Evolutionary conservation across 2,113 vertebrate genomes (phyloP).

Genomic region (Leuciscus idus): DNA sequence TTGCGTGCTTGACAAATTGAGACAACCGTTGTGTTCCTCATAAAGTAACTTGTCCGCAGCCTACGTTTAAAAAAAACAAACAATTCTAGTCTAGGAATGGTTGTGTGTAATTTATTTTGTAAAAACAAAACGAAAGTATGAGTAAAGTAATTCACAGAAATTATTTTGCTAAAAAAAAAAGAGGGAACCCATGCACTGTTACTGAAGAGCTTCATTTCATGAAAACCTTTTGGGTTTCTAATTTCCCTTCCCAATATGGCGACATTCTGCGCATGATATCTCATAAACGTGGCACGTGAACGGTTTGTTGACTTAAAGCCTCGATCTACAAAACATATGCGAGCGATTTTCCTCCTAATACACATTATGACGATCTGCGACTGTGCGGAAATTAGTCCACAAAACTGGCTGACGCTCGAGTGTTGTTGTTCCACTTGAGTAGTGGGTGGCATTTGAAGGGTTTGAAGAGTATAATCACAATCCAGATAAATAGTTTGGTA

Average conservation of each 20-base stretch:
- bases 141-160: no score
- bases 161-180: no score
- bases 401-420: neutral
- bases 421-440: neutral
- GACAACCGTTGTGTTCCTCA: neutral
- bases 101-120: no score
- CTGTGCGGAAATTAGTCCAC: neutral
- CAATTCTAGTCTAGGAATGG: no score
- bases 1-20: neutral
- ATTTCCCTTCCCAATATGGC: conserved; percentile 35
- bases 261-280: neutral
- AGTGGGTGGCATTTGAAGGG: neutral
- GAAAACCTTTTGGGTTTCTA: neutral
- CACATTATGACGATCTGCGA: neutral
- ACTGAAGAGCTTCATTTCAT: no score
- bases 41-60: neutral
- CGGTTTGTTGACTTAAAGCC: neutral
- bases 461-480: neutral
- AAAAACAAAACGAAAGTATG: no score
- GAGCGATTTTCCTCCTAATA: neutral
- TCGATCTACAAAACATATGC: conserved; percentile 1
- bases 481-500: neutral
- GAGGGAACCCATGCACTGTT: no score
- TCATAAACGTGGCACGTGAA: neutral
- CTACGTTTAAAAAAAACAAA: no score